Evolutionary conservation across 2,888 invertebrate genomes (phyloP), one percentile per base, ranked within the genome.

Genomic region (Petrophora chlorosata): DNA sequence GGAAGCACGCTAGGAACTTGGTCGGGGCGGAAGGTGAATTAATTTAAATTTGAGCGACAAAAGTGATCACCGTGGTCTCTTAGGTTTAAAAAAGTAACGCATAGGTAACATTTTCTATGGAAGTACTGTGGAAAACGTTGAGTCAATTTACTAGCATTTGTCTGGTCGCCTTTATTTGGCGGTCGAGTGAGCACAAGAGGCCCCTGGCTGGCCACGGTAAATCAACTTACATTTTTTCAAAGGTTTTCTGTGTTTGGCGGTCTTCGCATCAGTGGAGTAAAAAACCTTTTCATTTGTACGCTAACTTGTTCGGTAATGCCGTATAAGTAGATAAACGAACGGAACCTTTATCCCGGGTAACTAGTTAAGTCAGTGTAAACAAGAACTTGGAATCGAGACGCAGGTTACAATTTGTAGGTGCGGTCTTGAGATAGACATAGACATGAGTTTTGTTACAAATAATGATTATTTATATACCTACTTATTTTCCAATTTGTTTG

Each of bases 161-260:
- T 87, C 87, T 86, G 85, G 85, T 82, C 80, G 85, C 85, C 84
- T 88, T 87, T 88, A 86, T 87, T 89, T 89, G 83, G 80, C 85
- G 85, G 85, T 72, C 80, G 84, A 82, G 76, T 71, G 85, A 67
- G 63, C 79, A 76, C 78, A 74, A 79, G 80, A 79, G 79, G 74
- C 73, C 77, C 69, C 75, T 76, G 73, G 72, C 75, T 77, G 70
- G 80, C 77, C 71, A 76, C 85, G 81, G 85, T 87, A 88, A 87
- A 88, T 86, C 87, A 87, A 87, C 87, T 87, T 87, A 86, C 79
- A 85, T 83, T 87, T 87, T 86, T 87, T 84, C 83, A 84, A 88
- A 85, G 85, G 85, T 78, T 84, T 78, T 79, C 85, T 86, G 84
- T 78, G 81, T 85, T 86, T 85, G 85, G 79, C 81, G 79, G 78